These are phyloP conservation scores for Coelinius sp. DNA, from an alignment of 2,888 invertebrate species.

Conservation along the genomic window DNA sequence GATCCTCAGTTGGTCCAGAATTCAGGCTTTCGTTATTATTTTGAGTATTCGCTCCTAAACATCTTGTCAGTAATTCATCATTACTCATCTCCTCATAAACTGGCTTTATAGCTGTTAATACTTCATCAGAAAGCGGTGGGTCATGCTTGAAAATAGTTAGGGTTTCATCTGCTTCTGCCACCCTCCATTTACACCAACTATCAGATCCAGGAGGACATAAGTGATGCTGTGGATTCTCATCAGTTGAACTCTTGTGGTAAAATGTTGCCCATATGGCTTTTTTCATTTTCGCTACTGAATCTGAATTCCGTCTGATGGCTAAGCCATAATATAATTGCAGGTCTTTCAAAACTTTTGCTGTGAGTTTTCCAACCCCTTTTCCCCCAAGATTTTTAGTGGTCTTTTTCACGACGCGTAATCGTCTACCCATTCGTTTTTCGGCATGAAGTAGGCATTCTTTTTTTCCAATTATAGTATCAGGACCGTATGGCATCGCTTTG, in stretches of 20 bases:
- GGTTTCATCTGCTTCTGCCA: constrained; percentile 39
- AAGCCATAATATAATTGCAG: constrained; percentile 41
- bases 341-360: constrained; percentile 34
- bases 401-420: too few relatives aligned
- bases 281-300: constrained; percentile 42
- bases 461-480: constrained; percentile 27
- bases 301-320: constrained; percentile 38
- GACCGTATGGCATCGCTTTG: constrained; percentile 39
- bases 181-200: constrained; percentile 45
- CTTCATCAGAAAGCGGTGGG: constrained; percentile 37
- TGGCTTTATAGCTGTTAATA: constrained; percentile 51
- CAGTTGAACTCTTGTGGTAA: constrained; percentile 49
- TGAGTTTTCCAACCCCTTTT: constrained; percentile 30
- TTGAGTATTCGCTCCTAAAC: constrained; percentile 37
- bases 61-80: constrained; percentile 46
- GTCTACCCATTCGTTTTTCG: constrained; percentile 35
- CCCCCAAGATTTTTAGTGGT: too few relatives aligned
- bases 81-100: constrained; percentile 58
- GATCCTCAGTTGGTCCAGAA: not conserved
- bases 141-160: constrained; percentile 41
- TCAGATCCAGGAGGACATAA: constrained; percentile 44
- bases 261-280: constrained; percentile 48
- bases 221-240: constrained; percentile 50
- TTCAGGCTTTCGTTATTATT: too few relatives aligned
- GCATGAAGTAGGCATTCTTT: constrained; percentile 39